A percentile compares a stretch with the other conserved stretches of the same genome.
Evolutionary conservation across 2,113 vertebrate genomes (phyloP).

Genomic region (Osmerus eperlanus): DNA sequence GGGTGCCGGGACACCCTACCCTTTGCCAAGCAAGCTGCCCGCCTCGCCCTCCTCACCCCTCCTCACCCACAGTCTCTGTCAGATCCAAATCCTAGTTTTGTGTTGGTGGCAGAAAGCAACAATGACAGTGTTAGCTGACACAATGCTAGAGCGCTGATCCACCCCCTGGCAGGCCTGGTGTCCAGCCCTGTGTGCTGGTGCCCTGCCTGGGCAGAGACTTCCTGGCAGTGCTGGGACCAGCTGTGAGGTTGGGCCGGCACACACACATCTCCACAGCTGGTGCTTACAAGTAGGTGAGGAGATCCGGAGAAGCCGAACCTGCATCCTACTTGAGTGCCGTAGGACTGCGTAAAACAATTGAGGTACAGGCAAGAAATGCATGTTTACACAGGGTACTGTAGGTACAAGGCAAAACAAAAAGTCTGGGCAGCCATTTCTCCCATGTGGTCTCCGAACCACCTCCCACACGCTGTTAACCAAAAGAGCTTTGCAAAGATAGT

Average conservation of each 20-base stretch:
- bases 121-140: constrained; percentile 61
- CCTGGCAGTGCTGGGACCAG: neutral
- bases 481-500: too few relatives aligned
- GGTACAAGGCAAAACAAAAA: too few relatives aligned
- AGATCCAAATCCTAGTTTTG: constrained; percentile 62
- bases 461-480: too few relatives aligned
- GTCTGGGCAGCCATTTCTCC: neutral
- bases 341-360: too few relatives aligned
- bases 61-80: neutral
- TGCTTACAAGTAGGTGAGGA: too few relatives aligned
- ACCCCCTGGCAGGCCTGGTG: constrained; percentile 35
- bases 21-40: constrained; percentile 15
- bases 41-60: neutral
- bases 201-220: too few relatives aligned
- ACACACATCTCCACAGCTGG: neutral
- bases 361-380: neutral
- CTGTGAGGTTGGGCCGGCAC: constrained; percentile 13
- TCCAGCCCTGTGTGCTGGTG: neutral
- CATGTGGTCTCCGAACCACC: too few relatives aligned
- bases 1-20: constrained; percentile 26
- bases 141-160: constrained; percentile 46
- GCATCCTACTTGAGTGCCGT: too few relatives aligned
- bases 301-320: too few relatives aligned
- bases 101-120: constrained; percentile 43
- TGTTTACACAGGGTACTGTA: neutral